Percentiles rank a stretch among this genome's conserved stretches.
phyloP scores from a whole-genome alignment of 2,797 vertebrate genomes.

The Sebastes itinus region DNA sequence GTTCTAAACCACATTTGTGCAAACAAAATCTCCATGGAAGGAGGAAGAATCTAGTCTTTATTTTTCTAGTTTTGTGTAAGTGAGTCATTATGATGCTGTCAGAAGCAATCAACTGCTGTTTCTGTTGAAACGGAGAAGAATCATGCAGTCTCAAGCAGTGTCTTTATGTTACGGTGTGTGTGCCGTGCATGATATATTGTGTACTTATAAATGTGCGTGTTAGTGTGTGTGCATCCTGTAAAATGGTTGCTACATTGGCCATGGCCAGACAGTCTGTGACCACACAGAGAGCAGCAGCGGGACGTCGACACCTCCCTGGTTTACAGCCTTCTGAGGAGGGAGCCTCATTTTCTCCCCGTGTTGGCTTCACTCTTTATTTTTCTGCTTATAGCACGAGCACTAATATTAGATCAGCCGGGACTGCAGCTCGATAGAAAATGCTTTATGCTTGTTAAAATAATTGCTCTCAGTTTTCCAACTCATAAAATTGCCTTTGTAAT shows the following conservation, averaged over 20 bases:
- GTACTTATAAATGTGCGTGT: background rate
- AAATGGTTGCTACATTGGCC: slow-evolving; percentile 60
- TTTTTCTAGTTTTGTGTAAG: slow-evolving; percentile 1
- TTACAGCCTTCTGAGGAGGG: slow-evolving; percentile 70
- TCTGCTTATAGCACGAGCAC: slow-evolving; percentile 71
- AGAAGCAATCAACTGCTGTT: slow-evolving; percentile 5
- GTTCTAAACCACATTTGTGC: background rate
- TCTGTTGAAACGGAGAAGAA: background rate
- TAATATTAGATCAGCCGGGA: slow-evolving; percentile 80
- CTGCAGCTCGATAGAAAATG: slow-evolving; percentile 79
- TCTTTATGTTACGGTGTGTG: slow-evolving; percentile 1
- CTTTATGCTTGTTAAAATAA: slow-evolving; percentile 84
- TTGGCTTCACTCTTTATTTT: slow-evolving; percentile 68
- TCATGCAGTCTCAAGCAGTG: background rate
- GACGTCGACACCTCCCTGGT: slow-evolving; percentile 76
- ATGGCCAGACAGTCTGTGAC: slow-evolving; percentile 81
- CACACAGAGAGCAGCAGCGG: slow-evolving; percentile 82
- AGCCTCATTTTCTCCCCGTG: slow-evolving; percentile 63
- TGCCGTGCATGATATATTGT: slow-evolving; percentile 31
- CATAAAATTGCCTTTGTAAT: slow-evolving; percentile 83
- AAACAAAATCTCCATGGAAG: background rate
- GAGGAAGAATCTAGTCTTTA: background rate
- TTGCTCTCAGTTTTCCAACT: slow-evolving; percentile 80
- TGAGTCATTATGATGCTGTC: slow-evolving; percentile 12
- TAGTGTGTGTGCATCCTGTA: slow-evolving; percentile 41